Conservation (phyloP, 2,113 vertebrate genomes). For the Thinocorus orbignyianus region DNA sequence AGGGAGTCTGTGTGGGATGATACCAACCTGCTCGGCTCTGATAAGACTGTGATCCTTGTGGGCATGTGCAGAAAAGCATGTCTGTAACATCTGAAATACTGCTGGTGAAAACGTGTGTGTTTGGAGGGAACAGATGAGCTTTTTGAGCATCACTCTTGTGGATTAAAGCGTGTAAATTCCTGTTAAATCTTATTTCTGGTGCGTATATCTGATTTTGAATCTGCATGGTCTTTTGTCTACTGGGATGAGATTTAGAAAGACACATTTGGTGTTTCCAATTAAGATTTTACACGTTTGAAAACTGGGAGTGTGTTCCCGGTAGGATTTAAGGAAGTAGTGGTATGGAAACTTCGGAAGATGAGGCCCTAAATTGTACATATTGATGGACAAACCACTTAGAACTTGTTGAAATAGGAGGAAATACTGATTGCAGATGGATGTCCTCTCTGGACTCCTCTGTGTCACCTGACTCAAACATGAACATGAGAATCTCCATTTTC, state of each 20-base stretch:
- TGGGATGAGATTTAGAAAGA: not conserved
- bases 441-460: not conserved
- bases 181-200: not conserved
- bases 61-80: not conserved
- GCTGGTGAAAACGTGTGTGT: not conserved
- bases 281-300: not conserved
- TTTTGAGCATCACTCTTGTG: not conserved
- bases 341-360: not conserved
- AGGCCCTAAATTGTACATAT: not conserved
- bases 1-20: not conserved
- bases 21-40: slow-evolving; percentile 2
- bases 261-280: not conserved
- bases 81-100: not conserved
- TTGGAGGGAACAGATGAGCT: not conserved
- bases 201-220: not conserved
- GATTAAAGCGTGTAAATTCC: not conserved
- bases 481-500: not conserved
- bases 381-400: not conserved
- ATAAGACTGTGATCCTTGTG: not conserved
- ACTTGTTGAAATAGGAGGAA: not conserved
- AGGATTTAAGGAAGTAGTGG: not conserved
- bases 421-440: not conserved
- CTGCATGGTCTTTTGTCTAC: not conserved
- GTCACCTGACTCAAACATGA: not conserved
- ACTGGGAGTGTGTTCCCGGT: not conserved